Conservation (phyloP, 92 coral and sea anemone genomes). For the Epizoanthus stellaris region DNA sequence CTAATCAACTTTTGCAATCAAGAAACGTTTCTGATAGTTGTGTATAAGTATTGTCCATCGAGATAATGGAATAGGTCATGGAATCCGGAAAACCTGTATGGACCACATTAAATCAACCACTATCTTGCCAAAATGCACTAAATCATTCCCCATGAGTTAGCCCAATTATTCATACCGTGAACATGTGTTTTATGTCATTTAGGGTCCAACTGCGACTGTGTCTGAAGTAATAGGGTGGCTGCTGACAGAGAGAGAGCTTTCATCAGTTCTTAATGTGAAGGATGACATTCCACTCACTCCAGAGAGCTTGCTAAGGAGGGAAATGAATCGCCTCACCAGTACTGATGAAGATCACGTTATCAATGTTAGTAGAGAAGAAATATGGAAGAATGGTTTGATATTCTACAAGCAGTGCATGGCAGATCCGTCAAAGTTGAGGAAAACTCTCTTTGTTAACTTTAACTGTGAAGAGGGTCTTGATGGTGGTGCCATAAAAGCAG, state of each 20-base stretch:
- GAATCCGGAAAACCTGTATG: no score
- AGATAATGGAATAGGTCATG: no score
- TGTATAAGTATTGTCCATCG: no score
- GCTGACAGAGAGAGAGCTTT: no score
- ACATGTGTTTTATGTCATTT: background rate
- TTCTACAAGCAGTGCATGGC: constrained; percentile 35
- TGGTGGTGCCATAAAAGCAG: constrained; percentile 21
- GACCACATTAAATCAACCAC: no score
- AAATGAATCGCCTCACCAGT: background rate
- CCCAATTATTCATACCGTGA: no score
- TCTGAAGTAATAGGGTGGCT: no score
- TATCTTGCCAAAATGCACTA: no score
- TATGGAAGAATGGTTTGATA: constrained; percentile 31
- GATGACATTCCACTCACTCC: background rate
- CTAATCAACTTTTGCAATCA: no score
- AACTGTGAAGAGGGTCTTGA: background rate
- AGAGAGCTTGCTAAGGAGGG: background rate
- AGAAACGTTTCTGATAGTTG: no score
- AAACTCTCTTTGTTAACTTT: constrained; percentile 12
- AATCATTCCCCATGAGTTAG: no score
- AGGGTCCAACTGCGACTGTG: no score
- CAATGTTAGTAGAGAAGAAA: constrained; percentile 21
- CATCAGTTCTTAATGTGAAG: background rate
- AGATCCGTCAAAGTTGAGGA: background rate
- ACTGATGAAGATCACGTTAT: constrained; percentile 4